These are phyloP conservation scores for Catharus bicknelli DNA, from an alignment of 2,113 vertebrate species.

Conservation along the genomic window DNA sequence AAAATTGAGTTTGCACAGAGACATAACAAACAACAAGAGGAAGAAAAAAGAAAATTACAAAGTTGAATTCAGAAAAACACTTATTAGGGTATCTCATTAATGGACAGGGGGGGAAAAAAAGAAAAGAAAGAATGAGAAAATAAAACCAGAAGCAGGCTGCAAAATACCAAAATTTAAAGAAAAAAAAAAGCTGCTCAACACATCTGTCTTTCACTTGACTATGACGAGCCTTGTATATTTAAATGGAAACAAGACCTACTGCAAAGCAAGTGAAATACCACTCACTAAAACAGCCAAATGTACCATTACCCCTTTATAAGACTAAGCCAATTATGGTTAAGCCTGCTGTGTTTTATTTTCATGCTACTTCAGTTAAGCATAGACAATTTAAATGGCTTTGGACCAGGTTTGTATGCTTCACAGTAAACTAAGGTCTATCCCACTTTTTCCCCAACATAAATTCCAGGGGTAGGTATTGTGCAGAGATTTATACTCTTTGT, in stretches of 20 bases:
- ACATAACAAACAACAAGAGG: background rate
- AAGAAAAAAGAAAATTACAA: background rate
- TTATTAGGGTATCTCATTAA: background rate
- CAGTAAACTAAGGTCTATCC: background rate
- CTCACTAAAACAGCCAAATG: background rate
- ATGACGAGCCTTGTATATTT: background rate
- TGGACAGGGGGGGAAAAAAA: fast-evolving
- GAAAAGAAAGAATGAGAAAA: fast-evolving
- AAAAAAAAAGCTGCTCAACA: background rate
- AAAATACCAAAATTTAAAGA: background rate
- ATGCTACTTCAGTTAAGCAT: conserved; percentile 19
- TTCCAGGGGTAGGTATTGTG: background rate
- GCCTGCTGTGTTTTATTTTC: background rate
- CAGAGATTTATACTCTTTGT: background rate
- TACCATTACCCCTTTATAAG: background rate
- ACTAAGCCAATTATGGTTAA: background rate
- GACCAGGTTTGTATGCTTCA: background rate
- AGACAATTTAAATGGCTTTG: conserved; percentile 15
- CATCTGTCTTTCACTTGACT: background rate
- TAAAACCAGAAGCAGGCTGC: background rate
- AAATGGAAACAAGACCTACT: background rate
- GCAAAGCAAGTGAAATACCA: background rate
- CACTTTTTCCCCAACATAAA: background rate
- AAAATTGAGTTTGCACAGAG: background rate
- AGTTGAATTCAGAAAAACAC: background rate